Base-by-base conservation (phyloP, 2,888 invertebrate species). In the Cartodere bifasciata region DNA sequence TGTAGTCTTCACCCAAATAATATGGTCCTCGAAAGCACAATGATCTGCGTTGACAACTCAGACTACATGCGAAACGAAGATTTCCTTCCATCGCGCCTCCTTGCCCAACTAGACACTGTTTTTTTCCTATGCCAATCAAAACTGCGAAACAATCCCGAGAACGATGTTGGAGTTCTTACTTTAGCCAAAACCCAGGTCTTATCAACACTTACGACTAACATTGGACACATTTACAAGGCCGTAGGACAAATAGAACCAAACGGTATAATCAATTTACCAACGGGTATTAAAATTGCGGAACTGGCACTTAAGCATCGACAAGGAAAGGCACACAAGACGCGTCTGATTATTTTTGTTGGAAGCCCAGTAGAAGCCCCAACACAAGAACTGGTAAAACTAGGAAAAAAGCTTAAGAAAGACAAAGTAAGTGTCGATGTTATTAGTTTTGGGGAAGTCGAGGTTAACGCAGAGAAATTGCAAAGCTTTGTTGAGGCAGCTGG, bases 361-460 rank as follows among this genome's bases (percentile, higher is more conserved):
- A 20, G 20, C n/a, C 20, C 20, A 20, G 20, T 20, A n/a, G n/a
- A n/a, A n/a, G n/a, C 20, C 6, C 7, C 6, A 7, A n/a, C 7
- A 7, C 7, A 20, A 7, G 20, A 20, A n/a, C 20, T 20, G n/a
- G n/a, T 20, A 7, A 7, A 7, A n/a, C 20, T 20, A n/a, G 20
- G 20, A n/a, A 20, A n/a, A 20, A 20, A 6, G n/a, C 20, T 20
- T 20, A 20, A n/a, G 20, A 20, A 20, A 20, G 7, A 20, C 6
- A 20, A 20, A 7, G 20, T 20, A 20, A 20, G n/a, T 20, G 20
- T 20, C n/a, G 20, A 20, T 20, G n/a, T 20, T 20, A 20, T 20
- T 20, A 20, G 20, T n/a, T 20, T 20, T 20, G 20, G 20, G 20
- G 20, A 20, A 20, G 20, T 7, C n/a, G 6, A 20, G 6, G 20